phyloP scores from a whole-genome alignment of 2,888 invertebrate genomes.

The Glyphotaelius pellucidus region DNA sequence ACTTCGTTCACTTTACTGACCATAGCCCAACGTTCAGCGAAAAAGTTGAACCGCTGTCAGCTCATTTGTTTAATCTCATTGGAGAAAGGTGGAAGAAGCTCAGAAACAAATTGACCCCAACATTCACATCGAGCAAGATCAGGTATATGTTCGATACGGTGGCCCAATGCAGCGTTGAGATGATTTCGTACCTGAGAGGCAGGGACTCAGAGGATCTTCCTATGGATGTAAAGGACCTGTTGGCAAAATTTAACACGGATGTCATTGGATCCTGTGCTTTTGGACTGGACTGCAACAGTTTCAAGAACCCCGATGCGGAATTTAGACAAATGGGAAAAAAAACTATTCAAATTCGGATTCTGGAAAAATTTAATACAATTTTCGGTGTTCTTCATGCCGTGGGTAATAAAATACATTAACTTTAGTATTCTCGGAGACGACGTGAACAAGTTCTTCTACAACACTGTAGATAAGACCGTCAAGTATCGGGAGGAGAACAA shows the following conservation, averaged over 20 bases:
- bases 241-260: slow-evolving; percentile 74
- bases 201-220: slow-evolving; percentile 62
- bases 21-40: slow-evolving; percentile 57
- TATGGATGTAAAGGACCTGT: slow-evolving; percentile 71
- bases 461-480: slow-evolving; percentile 74
- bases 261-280: slow-evolving; percentile 75
- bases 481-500: slow-evolving; percentile 74
- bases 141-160: slow-evolving; percentile 57
- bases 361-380: slow-evolving; percentile 70
- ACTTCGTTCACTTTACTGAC: no score
- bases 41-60: slow-evolving; percentile 67
- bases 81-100: slow-evolving; percentile 58
- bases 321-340: slow-evolving; percentile 69
- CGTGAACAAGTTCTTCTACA: slow-evolving; percentile 73
- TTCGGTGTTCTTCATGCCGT: slow-evolving; percentile 74
- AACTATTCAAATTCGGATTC: slow-evolving; percentile 66
- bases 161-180: neutral
- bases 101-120: slow-evolving; percentile 57
- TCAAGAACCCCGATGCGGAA: slow-evolving; percentile 70
- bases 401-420: slow-evolving; percentile 71
- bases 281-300: slow-evolving; percentile 73
- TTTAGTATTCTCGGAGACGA: slow-evolving; percentile 67
- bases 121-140: slow-evolving; percentile 59
- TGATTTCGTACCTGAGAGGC: slow-evolving; percentile 52
- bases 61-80: slow-evolving; percentile 52